A percentile compares a stretch with the other conserved stretches of the same genome.
phyloP scores from a whole-genome alignment of 2,888 invertebrate species.

The Hypomecis punctinalis region DNA sequence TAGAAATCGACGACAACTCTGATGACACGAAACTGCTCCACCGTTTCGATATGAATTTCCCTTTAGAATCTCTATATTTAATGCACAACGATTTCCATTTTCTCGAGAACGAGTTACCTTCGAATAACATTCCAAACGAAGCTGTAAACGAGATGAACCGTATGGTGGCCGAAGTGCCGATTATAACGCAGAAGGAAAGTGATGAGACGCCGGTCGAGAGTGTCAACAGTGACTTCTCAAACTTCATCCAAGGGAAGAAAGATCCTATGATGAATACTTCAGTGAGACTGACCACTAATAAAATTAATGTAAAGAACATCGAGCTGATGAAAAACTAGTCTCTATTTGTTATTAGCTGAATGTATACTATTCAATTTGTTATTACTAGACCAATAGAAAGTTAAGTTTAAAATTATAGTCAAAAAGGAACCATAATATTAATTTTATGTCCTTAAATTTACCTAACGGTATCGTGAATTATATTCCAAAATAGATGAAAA shows the following conservation, averaged over 20 bases:
- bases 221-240: slow-evolving; percentile 60
- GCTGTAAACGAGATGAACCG: slow-evolving; percentile 67
- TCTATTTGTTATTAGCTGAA: background rate
- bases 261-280: slow-evolving; percentile 81
- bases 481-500: too few relatives aligned
- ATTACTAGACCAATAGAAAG: too few relatives aligned
- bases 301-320: slow-evolving; percentile 81
- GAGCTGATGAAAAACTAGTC: slow-evolving; percentile 79
- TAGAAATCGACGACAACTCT: slow-evolving; percentile 80
- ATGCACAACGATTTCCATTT: slow-evolving; percentile 81
- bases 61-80: slow-evolving; percentile 72
- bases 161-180: slow-evolving; percentile 70
- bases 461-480: too few relatives aligned
- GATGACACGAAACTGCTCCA: slow-evolving; percentile 77
- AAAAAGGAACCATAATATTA: too few relatives aligned
- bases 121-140: slow-evolving; percentile 59
- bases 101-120: slow-evolving; percentile 69
- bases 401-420: too few relatives aligned
- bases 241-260: slow-evolving; percentile 73
- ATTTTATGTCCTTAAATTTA: too few relatives aligned
- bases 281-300: slow-evolving; percentile 71
- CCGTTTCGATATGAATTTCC: slow-evolving; percentile 76
- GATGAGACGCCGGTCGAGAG: slow-evolving; percentile 56
- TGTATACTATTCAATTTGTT: too few relatives aligned
- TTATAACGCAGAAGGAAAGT: slow-evolving; percentile 67